Conservation (phyloP, 2,113 vertebrate species). For the Phycodurus eques region DNA sequence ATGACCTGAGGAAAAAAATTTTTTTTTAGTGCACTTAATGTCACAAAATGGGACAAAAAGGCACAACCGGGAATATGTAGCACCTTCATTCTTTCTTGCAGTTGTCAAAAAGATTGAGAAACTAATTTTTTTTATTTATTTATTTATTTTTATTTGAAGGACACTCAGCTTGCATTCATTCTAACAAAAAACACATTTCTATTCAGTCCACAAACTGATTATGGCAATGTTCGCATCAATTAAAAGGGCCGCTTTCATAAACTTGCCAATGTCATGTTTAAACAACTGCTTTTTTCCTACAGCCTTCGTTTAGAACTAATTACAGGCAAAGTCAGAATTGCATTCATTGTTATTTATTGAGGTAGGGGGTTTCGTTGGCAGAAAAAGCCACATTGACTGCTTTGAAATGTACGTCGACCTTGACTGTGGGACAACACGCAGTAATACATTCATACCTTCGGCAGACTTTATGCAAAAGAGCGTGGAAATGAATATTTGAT, state of each 20-base stretch:
- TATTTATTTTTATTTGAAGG: conserved; percentile 2
- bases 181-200: conserved; percentile 5
- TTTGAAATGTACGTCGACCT: conserved; percentile 59
- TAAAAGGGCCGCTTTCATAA: conserved; percentile 27
- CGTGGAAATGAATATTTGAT: conserved; percentile 57
- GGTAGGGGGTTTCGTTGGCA: conserved; percentile 37
- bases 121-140: background rate
- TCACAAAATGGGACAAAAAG: background rate
- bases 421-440: conserved; percentile 39
- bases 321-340: conserved; percentile 58
- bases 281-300: conserved; percentile 39
- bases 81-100: conserved; percentile 6
- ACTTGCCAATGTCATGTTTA: conserved; percentile 48
- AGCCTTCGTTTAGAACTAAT: conserved; percentile 51
- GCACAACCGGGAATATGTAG: background rate
- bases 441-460: conserved; percentile 66
- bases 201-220: conserved; percentile 34
- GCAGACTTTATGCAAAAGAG: conserved; percentile 67
- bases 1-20: background rate
- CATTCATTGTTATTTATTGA: conserved; percentile 63
- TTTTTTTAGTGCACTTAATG: background rate
- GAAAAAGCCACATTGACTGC: conserved; percentile 45
- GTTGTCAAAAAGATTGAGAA: conserved; percentile 3
- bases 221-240: conserved; percentile 39
- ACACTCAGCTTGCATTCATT: conserved; percentile 11